Evolutionary conservation across 2,888 invertebrate genomes (phyloP), one percentile per base, ranked within the genome.

Genomic region (Aleiodes leptofemur): DNA sequence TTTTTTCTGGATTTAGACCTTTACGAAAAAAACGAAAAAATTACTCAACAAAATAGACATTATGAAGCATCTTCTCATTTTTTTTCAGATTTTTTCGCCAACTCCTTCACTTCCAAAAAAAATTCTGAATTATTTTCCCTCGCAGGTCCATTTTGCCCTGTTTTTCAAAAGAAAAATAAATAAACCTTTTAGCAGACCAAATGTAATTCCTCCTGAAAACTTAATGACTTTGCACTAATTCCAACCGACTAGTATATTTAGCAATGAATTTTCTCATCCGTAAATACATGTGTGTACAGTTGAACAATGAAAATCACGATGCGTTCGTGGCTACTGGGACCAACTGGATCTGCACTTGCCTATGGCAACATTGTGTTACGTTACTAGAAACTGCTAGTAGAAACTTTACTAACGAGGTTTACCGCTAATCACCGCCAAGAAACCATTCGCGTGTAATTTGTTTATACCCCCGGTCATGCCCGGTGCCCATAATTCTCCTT

Each of bases 401-500:
- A 83, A 85, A 85, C 83, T 86, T 86, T 77, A 78, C 81, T 87
- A 87, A 88, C 85, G 84, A 87, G 86, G 83, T 88, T 86, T 84
- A 83, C 84, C 82, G 83, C 84, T 88, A 87, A 88, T 88, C 85
- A 86, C 85, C 84, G 80, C 82, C 82, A 85, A 86, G 86, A 86
- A 88, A 87, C 86, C 83, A 85, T 87, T 88, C 83, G 83, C 83
- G 81, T 85, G 82, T 88, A 86, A 87, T 88, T 88, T 87, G 86
- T 88, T 88, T 87, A 86, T 87, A 83, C 80, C 82, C 82, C 81
- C 77, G 85, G 83, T 82, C 84, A 85, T 83, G 82, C 82, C 83
- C 81, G 73, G 77, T 77, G 76, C 74, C 82, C 82, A 83, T 86
- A 86, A 85, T 38, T 68, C 64, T 70, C 51, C 43, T 71, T 68